Base-by-base conservation (phyloP, 2,113 vertebrate genomes). In the Eptesicus fuscus region DNA sequence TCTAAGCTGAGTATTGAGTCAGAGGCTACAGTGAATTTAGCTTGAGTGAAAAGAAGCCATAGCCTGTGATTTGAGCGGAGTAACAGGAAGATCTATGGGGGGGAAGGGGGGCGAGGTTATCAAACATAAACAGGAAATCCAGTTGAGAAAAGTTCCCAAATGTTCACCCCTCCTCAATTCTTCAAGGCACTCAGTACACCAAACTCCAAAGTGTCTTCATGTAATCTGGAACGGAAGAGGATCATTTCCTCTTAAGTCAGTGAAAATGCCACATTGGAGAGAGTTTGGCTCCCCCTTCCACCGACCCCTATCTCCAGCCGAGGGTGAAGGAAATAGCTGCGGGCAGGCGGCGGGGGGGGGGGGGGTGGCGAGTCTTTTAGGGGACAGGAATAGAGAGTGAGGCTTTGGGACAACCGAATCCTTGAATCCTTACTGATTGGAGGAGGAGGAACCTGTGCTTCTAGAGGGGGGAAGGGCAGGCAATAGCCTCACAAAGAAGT, bases 151-250 rank as follows among this genome's bases (percentile, higher is more conserved):
- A 84, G 13, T 91, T 88, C 59, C n/a, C 14, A 32, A 71, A 91
- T 28, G 51, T 76, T 97, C 79, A 28, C 0, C 90, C 42, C 86
- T 91, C 40, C 32, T 89, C 67, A 61, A 1, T 51, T 69, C 37
- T 93, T 96, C 80, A 73, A 95, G 90, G 18, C 88, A 95, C 4
- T 93, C 28, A 65, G 76, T 22, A 95, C 35, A 93, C 63, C 17
- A 71, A 95, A 69, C 3, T 96, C 86, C 28, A 0, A 73, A 32
- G 69, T 94, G 87, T 95, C 93, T 83, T 9, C 90, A 17, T 84
- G 30, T 95, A 97, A 96, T 97, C 94, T 93, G 37, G 22, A 96
- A 95, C 76, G 88, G 96, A 96, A 98, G 97, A 80, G 32, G 30
- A 84, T 42, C 53, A 71, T 93, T 98, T 98, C 96, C 95, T 96